Evolutionary conservation across 2,797 vertebrate genomes (phyloP), one percentile per base, ranked within the genome.

Genomic region (Enteromius paludinosus): DNA sequence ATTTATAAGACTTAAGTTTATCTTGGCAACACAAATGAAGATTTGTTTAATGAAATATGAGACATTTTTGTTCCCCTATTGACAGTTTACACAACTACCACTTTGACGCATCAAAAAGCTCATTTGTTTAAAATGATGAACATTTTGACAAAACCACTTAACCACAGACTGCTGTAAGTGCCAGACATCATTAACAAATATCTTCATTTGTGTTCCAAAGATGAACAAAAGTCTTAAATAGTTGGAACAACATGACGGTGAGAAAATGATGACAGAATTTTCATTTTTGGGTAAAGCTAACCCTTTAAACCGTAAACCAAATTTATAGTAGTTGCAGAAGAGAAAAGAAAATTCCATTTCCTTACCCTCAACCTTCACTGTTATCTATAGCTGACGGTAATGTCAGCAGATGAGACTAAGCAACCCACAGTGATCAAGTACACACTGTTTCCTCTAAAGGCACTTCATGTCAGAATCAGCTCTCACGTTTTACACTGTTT

Each of bases 401-500:
- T 62, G 59, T 30, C 59, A 62, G 61, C 28, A 62, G 59, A 62
- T 62, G 59, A 56, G 23, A 79, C 77, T 41, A 68, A 68, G 33
- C 65, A 79, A 70, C 25, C 2, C 33, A 68, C n/a, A 59, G 35
- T 59, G 15, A 64, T 65, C 43, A 65, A 79, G 78, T 69, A 79
- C 52, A 59, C 52, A 59, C 38, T 81, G n/a, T 64, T 66, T 75
- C 71, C 56, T 54, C 47, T 65, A 75, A 81, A 75, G 12, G 62
- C 71, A 73, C 43, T 74, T 82, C 15, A 64, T 82, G 70, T 82
- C 79, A 72, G 45, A 56, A 66, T 82, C 71, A 43, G 61, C 59
- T 82, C 49, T 82, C 71, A 56, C 45, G n/a, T 68, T 75, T 82
- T 75, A 82, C 70, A 54, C 47, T 75, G 80, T 82, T 82, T 75